phyloP scores from a whole-genome alignment of 2,888 invertebrate species.

The Coecobrya sp. region DNA sequence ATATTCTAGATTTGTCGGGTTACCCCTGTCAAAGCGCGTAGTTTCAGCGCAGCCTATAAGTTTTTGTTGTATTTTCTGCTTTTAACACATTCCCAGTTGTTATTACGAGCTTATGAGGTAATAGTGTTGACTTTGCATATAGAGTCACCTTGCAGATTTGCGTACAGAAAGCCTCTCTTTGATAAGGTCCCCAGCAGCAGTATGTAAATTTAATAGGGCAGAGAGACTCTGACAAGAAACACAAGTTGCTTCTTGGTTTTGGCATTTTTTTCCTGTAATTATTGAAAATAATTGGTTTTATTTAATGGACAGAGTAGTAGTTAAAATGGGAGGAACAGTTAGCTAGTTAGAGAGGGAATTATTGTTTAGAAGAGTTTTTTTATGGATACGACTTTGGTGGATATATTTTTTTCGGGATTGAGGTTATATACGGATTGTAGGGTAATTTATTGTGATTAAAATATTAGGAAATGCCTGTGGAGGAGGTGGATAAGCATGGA shows the following conservation, averaged over 20 bases:
- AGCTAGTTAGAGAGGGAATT: background rate
- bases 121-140: too few relatives aligned
- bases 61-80: background rate
- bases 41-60: constrained; percentile 19
- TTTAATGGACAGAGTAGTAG: background rate
- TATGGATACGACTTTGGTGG: too few relatives aligned
- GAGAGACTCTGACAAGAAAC: too few relatives aligned
- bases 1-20: background rate
- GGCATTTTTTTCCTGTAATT: too few relatives aligned
- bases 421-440: too few relatives aligned
- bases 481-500: too few relatives aligned
- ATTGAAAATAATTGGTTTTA: too few relatives aligned
- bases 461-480: background rate
- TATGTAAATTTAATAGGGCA: constrained; percentile 1
- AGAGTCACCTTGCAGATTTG: too few relatives aligned
- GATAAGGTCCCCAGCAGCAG: background rate
- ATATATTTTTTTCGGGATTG: too few relatives aligned
- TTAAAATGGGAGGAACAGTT: background rate
- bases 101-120: background rate
- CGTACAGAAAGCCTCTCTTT: too few relatives aligned
- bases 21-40: constrained; percentile 1
- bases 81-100: background rate
- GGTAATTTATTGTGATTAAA: background rate
- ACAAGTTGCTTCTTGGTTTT: too few relatives aligned
- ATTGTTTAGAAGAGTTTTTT: too few relatives aligned